Base-by-base conservation (phyloP, 2,888 invertebrate genomes). In the Callyntrura guangdongensis region DNA sequence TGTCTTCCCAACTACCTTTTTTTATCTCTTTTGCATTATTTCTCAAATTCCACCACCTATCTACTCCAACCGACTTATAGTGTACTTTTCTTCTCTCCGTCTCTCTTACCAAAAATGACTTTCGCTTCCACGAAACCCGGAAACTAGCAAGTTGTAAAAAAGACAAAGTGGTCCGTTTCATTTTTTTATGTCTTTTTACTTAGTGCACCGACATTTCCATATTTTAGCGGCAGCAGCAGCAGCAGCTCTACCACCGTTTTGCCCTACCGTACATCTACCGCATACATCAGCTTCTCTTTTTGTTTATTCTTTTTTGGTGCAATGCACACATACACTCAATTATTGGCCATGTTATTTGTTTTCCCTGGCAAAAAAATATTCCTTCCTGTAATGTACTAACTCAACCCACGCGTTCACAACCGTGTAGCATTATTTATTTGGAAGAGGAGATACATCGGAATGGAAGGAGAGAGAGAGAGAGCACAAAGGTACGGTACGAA, bases 91-190 rank as follows among this genome's bases (percentile, higher is more conserved):
- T n/a, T n/a, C n/a, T n/a, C n/a, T n/a, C n/a, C n/a, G n/a, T n/a
- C n/a, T n/a, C n/a, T n/a, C n/a, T n/a, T n/a, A n/a, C n/a, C n/a
- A n/a, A n/a, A n/a, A n/a, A n/a, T n/a, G n/a, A n/a, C n/a, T n/a
- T n/a, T n/a, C n/a, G n/a, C n/a, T n/a, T n/a, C n/a, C n/a, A 72
- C 45, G 11, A 45, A 47, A 45, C 72, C 45, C 25, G 64, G 8
- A 14, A 64, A 64, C 8, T 64, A 64, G 64, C 12, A 79, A 53
- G 53, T 79, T 25, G 79, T 74, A 59, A 82, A n/a, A 81, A 82
- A 14, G 82, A 61, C 36, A 59, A 82, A 79, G 56, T 56, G 53
- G 11, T 72, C 72, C 72, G 8, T 45, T 45, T 72, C n/a, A 61
- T 22, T 12, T 61, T 61, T 69, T 2, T 69, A 25, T 69, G 22